These are phyloP conservation scores for Ophraella communa DNA, from an alignment of 2,888 invertebrate genomes.

Conservation along the genomic window DNA sequence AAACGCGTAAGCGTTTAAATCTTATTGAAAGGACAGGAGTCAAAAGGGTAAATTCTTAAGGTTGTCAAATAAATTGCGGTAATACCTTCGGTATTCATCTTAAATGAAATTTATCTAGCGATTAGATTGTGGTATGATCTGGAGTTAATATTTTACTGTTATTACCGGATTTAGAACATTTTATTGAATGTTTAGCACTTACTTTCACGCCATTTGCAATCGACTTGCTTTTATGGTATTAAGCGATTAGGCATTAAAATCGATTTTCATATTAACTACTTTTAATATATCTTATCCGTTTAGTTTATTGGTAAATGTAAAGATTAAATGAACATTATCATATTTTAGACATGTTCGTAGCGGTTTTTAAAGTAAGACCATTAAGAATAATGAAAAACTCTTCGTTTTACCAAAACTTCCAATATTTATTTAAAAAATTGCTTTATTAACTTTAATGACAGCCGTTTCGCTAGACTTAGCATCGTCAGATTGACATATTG, in stretches of 20 bases:
- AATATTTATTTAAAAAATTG: too few species aligned
- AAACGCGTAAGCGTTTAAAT: slow-evolving; percentile 32
- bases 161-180: slow-evolving; percentile 25
- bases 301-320: background rate
- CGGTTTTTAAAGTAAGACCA: too few species aligned
- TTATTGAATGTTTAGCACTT: slow-evolving; percentile 28
- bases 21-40: slow-evolving; percentile 39
- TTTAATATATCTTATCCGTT: background rate
- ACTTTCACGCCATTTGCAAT: background rate
- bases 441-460: too few species aligned
- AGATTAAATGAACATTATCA: background rate
- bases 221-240: slow-evolving; percentile 6
- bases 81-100: slow-evolving; percentile 38
- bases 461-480: too few species aligned
- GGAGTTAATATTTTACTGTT: slow-evolving; percentile 29
- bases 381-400: too few species aligned
- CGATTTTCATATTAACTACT: background rate
- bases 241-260: background rate
- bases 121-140: too few species aligned
- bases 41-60: slow-evolving; percentile 41
- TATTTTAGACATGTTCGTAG: too few species aligned
- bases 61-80: slow-evolving; percentile 39
- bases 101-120: too few species aligned
- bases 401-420: too few species aligned
- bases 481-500: too few species aligned